Percentiles rank a stretch among this genome's conserved stretches.
These are phyloP conservation scores for Urocitellus parryii DNA, from an alignment of 2,113 vertebrate genomes.

Conservation along the genomic window DNA sequence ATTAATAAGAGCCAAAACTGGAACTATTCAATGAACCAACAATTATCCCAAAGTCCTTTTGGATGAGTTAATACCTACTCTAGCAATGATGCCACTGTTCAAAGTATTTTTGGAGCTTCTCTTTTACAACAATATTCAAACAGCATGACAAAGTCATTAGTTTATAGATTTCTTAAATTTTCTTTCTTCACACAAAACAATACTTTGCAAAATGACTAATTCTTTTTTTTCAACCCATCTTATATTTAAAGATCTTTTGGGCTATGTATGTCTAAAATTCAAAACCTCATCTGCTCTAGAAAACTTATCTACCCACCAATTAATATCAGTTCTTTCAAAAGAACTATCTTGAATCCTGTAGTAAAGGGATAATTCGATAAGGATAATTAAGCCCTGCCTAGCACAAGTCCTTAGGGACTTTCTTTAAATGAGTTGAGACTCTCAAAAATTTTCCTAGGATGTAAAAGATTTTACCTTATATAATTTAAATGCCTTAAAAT, in stretches of 20 bases:
- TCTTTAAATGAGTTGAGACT: not conserved
- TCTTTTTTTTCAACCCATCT: not conserved
- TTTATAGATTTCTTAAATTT: not conserved
- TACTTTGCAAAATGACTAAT: not conserved
- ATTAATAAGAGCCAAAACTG: not conserved
- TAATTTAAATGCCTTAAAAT: conserved; percentile 20
- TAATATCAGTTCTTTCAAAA: conserved; percentile 1
- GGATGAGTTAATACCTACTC: not conserved
- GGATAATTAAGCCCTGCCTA: not conserved
- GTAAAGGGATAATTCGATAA: not conserved
- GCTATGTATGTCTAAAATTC: not conserved
- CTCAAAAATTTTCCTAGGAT: not conserved
- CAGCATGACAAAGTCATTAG: not conserved
- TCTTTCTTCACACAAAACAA: not conserved
- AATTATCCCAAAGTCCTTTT: not conserved
- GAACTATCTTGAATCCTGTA: not conserved
- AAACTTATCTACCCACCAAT: not conserved
- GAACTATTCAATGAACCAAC: not conserved
- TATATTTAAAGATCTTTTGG: not conserved
- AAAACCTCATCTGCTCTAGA: not conserved
- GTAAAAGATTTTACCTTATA: not conserved
- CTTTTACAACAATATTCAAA: conserved; percentile 7
- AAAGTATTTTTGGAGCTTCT: not conserved
- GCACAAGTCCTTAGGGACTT: not conserved
- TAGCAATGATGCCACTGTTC: not conserved